phyloP scores from a whole-genome alignment of 2,113 vertebrate genomes.

The Tragelaphus imberbis region DNA sequence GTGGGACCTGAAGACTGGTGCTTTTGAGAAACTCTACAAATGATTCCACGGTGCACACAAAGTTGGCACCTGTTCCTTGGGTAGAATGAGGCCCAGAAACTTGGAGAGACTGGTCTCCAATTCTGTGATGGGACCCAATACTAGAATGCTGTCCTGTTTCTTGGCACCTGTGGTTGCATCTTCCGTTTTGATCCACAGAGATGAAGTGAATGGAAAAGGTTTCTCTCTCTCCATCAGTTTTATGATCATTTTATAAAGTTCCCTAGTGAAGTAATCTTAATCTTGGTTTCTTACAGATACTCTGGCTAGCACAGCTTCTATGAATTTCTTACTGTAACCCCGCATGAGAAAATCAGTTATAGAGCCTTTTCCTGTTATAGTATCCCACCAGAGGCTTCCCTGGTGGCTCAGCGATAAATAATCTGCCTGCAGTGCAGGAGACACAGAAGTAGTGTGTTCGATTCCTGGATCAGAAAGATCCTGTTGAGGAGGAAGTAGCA shows the following conservation, averaged over 20 bases:
- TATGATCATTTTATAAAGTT: background rate
- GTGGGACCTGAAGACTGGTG: background rate
- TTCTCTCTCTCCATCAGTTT: background rate
- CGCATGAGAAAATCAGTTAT: background rate
- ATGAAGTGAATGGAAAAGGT: background rate
- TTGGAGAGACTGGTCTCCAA: background rate
- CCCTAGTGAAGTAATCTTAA: background rate
- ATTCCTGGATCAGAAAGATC: background rate
- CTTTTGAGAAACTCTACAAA: background rate
- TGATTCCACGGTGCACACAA: background rate
- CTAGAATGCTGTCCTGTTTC: background rate
- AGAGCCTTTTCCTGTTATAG: background rate
- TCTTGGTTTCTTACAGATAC: background rate
- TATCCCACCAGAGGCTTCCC: background rate
- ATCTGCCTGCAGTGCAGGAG: background rate
- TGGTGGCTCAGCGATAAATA: background rate
- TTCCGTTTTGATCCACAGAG: background rate
- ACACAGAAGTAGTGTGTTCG: fast-evolving
- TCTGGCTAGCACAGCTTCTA: background rate
- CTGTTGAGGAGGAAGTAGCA: background rate
- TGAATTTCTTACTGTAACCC: background rate
- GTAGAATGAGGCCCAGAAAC: background rate
- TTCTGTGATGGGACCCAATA: background rate
- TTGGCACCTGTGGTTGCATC: background rate
- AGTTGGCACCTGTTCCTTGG: background rate